These are phyloP conservation scores for Melanotaenia pygmaea DNA, from an alignment of 2,797 vertebrate genomes.

Conservation along the genomic window DNA sequence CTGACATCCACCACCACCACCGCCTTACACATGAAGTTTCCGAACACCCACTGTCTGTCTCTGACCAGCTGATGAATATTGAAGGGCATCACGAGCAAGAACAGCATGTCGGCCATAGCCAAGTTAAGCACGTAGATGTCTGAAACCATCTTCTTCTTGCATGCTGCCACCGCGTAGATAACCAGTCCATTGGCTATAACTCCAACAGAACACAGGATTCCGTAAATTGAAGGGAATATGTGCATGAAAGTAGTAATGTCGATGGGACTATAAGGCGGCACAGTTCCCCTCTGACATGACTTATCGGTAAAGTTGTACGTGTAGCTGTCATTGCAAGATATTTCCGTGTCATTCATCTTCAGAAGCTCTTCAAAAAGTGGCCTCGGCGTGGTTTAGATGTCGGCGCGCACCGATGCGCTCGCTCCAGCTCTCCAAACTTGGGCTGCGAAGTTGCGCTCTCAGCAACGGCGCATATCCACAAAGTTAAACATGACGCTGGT, in stretches of 20 bases:
- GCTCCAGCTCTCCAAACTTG: constrained; percentile 57
- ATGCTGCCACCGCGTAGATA: constrained; percentile 83
- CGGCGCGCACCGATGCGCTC: constrained; percentile 19
- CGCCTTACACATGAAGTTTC: constrained; percentile 87
- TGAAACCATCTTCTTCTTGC: constrained; percentile 87
- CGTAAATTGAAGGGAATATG: constrained; percentile 85
- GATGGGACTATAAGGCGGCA: constrained; percentile 53
- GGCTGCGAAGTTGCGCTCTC: constrained; percentile 26
- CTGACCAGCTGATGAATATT: constrained; percentile 88
- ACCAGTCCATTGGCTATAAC: constrained; percentile 85
- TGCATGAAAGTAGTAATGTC: constrained; percentile 85
- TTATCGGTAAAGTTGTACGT: constrained; percentile 58
- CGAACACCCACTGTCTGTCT: constrained; percentile 86
- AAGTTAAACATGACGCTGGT: not conserved
- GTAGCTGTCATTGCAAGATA: constrained; percentile 61
- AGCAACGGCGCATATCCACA: constrained; percentile 6
- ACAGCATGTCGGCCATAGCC: constrained; percentile 86
- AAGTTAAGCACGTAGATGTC: constrained; percentile 87
- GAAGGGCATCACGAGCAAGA: constrained; percentile 87
- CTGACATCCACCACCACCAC: constrained; percentile 88
- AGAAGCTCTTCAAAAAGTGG: not conserved
- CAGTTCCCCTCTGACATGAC: constrained; percentile 58
- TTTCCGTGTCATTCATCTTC: constrained; percentile 78
- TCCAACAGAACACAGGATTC: constrained; percentile 82
- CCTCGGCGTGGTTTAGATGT: not conserved